Base-by-base conservation (phyloP, 1,140 invertebrate species). In the Nephila pilipes region DNA sequence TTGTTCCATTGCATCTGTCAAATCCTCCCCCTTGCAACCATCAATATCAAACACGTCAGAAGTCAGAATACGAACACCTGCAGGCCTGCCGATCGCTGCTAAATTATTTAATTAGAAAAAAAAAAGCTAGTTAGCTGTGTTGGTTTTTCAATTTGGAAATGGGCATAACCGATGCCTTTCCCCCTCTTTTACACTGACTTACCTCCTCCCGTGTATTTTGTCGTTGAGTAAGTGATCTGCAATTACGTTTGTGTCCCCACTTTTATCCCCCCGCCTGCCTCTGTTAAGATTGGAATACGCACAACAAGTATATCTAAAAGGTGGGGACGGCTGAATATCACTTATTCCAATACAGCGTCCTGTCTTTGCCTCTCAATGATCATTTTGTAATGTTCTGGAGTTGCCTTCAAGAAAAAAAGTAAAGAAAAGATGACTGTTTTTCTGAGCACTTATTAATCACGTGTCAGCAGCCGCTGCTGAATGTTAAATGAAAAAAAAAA, bases 21-120 rank as follows among this genome's bases (percentile, higher is more conserved):
- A 92, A 85, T 38, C 90, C 90, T 92, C 90, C 90, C 81, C 90
- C 90, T 92, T 65, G 22, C 58, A 55, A 85, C 81, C 81, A 92
- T 92, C 90, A 92, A 92, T 92, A 92, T 92, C 81, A 46, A 16
- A 63, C 36, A 29, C 89, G 89, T 90, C 89, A 92, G 80, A 38
- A 85, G 90, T 92, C 58, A 65, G 80, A 55, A 85, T 85, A 57
- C 57, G 90, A 92, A 92, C 90, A 92, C 90, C 90, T 92, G 90
- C 90, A 57, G 75, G 88, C 79, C 25, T 55, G 32, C 58, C 57
- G 29, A 69, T 81, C 89, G 89, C 22, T 57, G 90, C 80, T 85
- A 92, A 92, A 92, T 92, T 85, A 92, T 92, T 92, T 92, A 92
- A 92, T 92, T 92, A 92, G 79, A 92, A 92, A 92, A 92, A n/a